Evolutionary conservation across 1,140 invertebrate species (phyloP), one percentile per base, ranked within the genome.

Genomic region (Pararge aegeria): DNA sequence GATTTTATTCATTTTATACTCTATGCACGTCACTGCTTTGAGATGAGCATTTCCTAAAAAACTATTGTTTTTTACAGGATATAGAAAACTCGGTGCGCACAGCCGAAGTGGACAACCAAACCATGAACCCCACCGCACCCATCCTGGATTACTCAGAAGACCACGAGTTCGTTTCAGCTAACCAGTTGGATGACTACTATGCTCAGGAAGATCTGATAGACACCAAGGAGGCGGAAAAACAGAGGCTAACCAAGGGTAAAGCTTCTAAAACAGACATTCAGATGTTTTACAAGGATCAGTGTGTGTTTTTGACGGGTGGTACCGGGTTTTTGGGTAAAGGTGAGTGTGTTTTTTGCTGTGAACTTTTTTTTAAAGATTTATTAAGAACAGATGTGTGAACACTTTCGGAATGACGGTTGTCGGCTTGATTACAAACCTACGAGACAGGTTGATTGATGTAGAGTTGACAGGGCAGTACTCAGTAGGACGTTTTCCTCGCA

Each of bases 241-340:
- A 65, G 29, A 65, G 66, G 5, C 67, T 89, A 0, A 89, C 77
- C 0, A 86, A 87, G 83, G 84, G 84, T 88, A 87, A 80, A 68
- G 80, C 73, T 0, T 44, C 71, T 0, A 75, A 49, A 21, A 84
- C 86, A 0, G 83, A 80, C 21, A 92, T 95, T 53, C 90, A 91
- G 61, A 75, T 85, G 55, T 94, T 94, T 79, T 95, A 93, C 75
- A 91, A 91, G 57, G 90, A 91, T 55, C 91, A 93, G 77, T 88
- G 87, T 76, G 89, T 94, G 55, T 94, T 96, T 74, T 83, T 94
- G 66, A 94, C 93, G 13, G 93, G 93, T 48, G 93, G 92, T 13
- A 95, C 94, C n/a, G 95, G 95, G 58, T 96, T 96, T 85, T 91
- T 96, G 80, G 95, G 95, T 10, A 96, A 96, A 91, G 93, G 90